These are phyloP conservation scores for Triplophysa rosa DNA, from an alignment of 2,113 vertebrate species.

Conservation along the genomic window DNA sequence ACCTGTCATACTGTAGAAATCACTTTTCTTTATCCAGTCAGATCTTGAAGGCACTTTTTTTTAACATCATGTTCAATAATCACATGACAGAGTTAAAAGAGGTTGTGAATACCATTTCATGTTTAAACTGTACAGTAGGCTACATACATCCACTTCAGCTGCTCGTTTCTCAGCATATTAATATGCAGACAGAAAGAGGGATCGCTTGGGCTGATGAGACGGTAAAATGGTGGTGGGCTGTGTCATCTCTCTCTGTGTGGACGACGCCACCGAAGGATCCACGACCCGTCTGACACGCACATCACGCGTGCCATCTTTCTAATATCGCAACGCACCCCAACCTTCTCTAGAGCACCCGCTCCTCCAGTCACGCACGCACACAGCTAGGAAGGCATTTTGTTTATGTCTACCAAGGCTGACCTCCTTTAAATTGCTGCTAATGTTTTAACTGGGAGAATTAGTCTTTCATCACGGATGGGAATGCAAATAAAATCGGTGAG, in stretches of 20 bases:
- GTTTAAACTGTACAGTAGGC: not conserved
- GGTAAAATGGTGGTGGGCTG: slow-evolving; percentile 16
- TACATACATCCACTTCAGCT: slow-evolving; percentile 7
- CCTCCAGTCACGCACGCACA: slow-evolving; percentile 57
- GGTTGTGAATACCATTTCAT: not conserved
- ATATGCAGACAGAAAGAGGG: not conserved
- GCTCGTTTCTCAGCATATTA: slow-evolving; percentile 18
- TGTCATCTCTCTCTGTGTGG: slow-evolving; percentile 14
- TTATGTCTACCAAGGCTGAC: slow-evolving; percentile 83
- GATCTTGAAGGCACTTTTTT: no score
- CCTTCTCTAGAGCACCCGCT: slow-evolving; percentile 57
- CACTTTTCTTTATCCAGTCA: no score
- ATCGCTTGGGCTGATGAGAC: slow-evolving; percentile 17
- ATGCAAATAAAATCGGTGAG: slow-evolving; percentile 90
- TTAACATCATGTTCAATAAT: not conserved
- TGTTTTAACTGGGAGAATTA: slow-evolving; percentile 99
- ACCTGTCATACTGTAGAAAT: no score
- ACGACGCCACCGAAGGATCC: slow-evolving; percentile 20
- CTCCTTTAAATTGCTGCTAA: slow-evolving; percentile 98
- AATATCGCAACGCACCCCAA: slow-evolving; percentile 32
- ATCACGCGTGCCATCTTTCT: slow-evolving; percentile 49
- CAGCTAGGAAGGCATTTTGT: slow-evolving; percentile 73
- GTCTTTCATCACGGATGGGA: slow-evolving; percentile 98
- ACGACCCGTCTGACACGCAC: slow-evolving; percentile 45
- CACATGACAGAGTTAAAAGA: not conserved